phyloP scores from a whole-genome alignment of 2,113 vertebrate species.

The Paraplagusia blochii region DNA sequence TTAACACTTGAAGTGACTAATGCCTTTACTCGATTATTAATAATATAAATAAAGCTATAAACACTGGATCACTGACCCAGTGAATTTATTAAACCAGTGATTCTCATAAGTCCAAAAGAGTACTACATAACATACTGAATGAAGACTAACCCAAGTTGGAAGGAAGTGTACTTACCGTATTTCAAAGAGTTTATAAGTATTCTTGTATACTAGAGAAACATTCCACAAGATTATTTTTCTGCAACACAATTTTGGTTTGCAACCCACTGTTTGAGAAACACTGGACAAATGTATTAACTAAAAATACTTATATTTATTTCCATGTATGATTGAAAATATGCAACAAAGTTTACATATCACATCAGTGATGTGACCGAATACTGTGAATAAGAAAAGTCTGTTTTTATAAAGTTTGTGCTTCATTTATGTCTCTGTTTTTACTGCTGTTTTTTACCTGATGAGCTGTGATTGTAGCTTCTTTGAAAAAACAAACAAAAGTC shows the following conservation, averaged over 20 bases:
- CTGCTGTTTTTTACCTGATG: conserved; percentile 24
- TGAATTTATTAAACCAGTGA: too few species aligned
- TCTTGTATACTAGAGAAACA: too few species aligned
- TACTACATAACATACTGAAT: too few species aligned
- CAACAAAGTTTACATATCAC: conserved; percentile 72
- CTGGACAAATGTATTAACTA: conserved; percentile 17
- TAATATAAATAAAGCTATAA: too few species aligned
- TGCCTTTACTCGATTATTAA: too few species aligned
- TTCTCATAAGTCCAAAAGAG: too few species aligned
- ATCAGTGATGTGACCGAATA: conserved; percentile 56
- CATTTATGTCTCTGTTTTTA: conserved; percentile 13
- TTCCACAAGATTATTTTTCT: too few species aligned
- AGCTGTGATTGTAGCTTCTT: conserved; percentile 30
- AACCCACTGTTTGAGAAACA: neutral
- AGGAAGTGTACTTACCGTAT: too few species aligned
- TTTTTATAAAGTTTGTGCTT: conserved; percentile 45
- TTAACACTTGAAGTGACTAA: neutral
- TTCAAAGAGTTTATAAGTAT: too few species aligned
- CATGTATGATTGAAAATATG: conserved; percentile 58
- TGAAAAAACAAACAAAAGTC: conserved; percentile 24
- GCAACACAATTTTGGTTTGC: too few species aligned
- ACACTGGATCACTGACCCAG: too few species aligned
- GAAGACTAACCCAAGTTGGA: too few species aligned
- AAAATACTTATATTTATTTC: conserved; percentile 23
- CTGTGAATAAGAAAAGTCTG: conserved; percentile 65